phyloP scores from a whole-genome alignment of 2,113 vertebrate genomes.

The Zosterops lateralis region DNA sequence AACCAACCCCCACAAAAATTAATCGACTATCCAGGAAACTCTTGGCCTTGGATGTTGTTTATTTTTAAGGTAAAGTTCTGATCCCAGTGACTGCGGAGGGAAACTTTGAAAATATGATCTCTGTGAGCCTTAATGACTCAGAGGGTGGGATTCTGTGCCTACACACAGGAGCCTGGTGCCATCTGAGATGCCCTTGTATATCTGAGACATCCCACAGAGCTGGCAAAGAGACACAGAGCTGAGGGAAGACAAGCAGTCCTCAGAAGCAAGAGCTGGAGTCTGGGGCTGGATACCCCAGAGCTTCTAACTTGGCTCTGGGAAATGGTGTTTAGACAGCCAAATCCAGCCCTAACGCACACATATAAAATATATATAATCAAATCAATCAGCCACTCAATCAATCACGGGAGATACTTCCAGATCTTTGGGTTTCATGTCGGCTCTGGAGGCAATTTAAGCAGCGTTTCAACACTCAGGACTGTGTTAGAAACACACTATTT shows the following conservation, averaged over 20 bases:
- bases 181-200: conserved; percentile 32
- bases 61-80: conserved; percentile 40
- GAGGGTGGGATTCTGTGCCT: conserved; percentile 28
- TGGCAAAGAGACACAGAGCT: background rate
- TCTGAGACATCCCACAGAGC: conserved; percentile 24
- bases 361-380: conserved; percentile 8
- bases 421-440: conserved; percentile 29
- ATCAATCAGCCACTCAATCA: conserved; percentile 56
- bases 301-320: background rate
- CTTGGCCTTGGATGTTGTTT: conserved; percentile 28
- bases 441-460: conserved; percentile 46
- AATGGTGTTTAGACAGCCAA: conserved; percentile 43
- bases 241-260: background rate
- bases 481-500: conserved; percentile 22
- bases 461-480: conserved; percentile 4
- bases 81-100: background rate
- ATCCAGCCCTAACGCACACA: background rate
- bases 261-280: background rate
- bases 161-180: conserved; percentile 18
- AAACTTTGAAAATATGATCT: background rate
- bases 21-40: conserved; percentile 45
- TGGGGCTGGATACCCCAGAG: background rate
- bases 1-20: conserved; percentile 38
- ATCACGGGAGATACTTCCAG: conserved; percentile 42
- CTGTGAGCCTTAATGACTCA: background rate